Percentiles rank a stretch among this genome's conserved stretches.
Conservation (phyloP, 2,113 vertebrate species). For the Limnothrissa miodon region DNA sequence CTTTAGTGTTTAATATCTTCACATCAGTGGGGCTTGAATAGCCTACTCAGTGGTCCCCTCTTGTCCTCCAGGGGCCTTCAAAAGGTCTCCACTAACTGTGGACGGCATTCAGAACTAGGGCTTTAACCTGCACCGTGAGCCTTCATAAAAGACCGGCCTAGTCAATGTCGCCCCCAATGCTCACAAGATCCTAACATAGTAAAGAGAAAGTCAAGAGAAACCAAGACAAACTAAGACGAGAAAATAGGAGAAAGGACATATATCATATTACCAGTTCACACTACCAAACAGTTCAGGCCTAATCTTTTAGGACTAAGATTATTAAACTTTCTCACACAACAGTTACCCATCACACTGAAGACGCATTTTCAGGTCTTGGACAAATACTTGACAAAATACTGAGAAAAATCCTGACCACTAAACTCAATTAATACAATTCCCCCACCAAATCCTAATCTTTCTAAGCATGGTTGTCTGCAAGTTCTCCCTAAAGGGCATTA, state of each 20-base stretch:
- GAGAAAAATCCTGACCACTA: neutral
- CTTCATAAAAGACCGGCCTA: neutral
- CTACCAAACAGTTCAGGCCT: neutral
- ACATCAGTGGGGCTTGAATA: neutral
- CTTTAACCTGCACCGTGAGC: neutral
- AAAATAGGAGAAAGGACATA: neutral
- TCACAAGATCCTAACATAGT: neutral
- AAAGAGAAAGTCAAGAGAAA: neutral
- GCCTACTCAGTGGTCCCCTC: neutral
- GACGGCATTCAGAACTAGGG: neutral
- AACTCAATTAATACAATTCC: neutral
- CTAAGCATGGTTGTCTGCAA: neutral
- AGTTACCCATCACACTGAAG: neutral
- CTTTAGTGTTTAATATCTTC: neutral
- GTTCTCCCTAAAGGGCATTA: neutral
- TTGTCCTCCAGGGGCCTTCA: neutral
- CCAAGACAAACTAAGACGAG: neutral
- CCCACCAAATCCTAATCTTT: neutral
- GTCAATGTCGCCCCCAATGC: neutral
- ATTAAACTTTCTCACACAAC: neutral
- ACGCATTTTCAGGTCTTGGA: neutral
- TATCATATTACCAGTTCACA: neutral
- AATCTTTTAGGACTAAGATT: neutral
- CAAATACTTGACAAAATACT: neutral
- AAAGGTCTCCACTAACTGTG: neutral